Conservation (phyloP, 1,140 invertebrate species). For the Saccostrea cuccullata region DNA sequence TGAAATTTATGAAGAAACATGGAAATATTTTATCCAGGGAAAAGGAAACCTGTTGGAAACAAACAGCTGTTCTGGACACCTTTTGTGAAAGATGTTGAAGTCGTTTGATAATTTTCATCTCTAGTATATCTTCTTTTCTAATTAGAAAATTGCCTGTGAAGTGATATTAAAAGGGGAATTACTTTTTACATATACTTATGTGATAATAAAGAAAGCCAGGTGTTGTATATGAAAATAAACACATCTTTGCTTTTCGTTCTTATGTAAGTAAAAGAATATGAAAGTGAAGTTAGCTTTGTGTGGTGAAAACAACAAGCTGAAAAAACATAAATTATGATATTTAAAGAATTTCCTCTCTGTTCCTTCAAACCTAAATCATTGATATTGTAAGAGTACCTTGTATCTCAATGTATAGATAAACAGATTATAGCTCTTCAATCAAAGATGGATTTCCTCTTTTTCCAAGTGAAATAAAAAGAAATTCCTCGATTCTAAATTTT, state of each 20-base stretch:
- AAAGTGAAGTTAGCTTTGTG: slow-evolving; percentile 10
- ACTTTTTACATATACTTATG: background rate
- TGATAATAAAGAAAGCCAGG: background rate
- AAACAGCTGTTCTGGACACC: slow-evolving; percentile 17
- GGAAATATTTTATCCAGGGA: background rate
- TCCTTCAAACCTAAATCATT: background rate
- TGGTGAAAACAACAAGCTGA: background rate
- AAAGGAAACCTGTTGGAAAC: slow-evolving; percentile 1
- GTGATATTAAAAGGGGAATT: background rate
- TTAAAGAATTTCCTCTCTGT: background rate
- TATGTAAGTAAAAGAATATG: slow-evolving; percentile 8
- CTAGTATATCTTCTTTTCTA: background rate
- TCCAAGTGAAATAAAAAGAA: background rate
- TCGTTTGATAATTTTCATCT: slow-evolving; percentile 17
- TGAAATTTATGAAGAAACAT: background rate
- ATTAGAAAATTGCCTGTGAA: slow-evolving; percentile 12
- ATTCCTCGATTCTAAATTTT: slow-evolving; percentile 16
- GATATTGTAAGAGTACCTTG: slow-evolving; percentile 1
- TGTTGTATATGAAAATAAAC: background rate
- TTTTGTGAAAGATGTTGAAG: background rate
- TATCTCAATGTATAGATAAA: background rate
- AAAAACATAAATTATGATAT: background rate
- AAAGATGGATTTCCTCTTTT: background rate
- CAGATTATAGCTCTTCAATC: background rate
- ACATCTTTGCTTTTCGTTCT: background rate